Conservation (phyloP, 2,888 invertebrate genomes). For the Yponomeuta sedellus region DNA sequence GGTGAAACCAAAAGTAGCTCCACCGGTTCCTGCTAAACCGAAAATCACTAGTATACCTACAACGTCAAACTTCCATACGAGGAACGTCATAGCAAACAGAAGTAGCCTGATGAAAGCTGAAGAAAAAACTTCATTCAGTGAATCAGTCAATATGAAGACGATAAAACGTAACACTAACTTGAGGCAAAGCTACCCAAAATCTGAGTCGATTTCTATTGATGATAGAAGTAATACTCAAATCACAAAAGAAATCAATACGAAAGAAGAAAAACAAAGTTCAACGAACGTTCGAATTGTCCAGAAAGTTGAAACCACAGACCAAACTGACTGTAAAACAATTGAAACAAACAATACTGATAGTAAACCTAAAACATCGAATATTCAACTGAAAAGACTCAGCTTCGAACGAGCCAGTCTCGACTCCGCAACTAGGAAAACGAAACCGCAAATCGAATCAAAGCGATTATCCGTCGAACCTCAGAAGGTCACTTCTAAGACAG, state of each 20-base stretch:
- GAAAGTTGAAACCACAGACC: constrained; percentile 27
- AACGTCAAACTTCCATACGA: constrained; percentile 33
- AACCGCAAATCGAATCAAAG: constrained; percentile 36
- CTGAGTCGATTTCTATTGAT: constrained; percentile 40
- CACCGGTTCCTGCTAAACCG: constrained; percentile 81
- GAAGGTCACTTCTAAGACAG: constrained; percentile 59
- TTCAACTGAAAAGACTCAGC: constrained; percentile 63
- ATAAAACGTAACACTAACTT: constrained; percentile 44
- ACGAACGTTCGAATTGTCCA: constrained; percentile 21
- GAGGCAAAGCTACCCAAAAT: constrained; percentile 32
- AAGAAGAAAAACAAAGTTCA: too few relatives aligned
- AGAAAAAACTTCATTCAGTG: constrained; percentile 44
- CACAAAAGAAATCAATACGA: background rate
- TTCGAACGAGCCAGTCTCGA: constrained; percentile 71
- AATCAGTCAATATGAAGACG: constrained; percentile 46
- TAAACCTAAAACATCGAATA: constrained; percentile 43
- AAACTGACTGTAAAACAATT: constrained; percentile 7
- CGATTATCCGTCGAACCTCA: constrained; percentile 44
- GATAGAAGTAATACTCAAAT: constrained; percentile 27
- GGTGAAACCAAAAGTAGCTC: constrained; percentile 73
- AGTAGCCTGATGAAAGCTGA: constrained; percentile 32
- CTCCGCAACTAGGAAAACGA: constrained; percentile 59
- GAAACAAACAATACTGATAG: constrained; percentile 18
- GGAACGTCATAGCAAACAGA: constrained; percentile 28
- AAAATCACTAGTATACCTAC: constrained; percentile 49